A percentile compares a stretch with the other conserved stretches of the same genome.
phyloP scores from a whole-genome alignment of 2,888 invertebrate species.

The Chrysolina americana region DNA sequence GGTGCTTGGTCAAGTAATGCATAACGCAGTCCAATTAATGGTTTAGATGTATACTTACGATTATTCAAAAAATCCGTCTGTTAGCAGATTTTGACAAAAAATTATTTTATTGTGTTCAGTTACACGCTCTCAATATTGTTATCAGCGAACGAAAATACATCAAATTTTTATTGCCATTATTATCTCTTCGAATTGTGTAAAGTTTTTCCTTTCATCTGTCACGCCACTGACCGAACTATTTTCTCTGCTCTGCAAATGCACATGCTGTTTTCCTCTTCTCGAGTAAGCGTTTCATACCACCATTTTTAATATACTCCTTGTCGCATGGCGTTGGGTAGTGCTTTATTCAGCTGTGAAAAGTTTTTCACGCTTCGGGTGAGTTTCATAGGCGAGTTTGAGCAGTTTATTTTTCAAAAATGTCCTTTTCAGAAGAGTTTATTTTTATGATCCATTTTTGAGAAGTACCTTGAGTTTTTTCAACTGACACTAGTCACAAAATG shows the following conservation, averaged over 20 bases:
- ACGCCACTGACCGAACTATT: conserved; percentile 16
- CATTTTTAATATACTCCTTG: conserved; percentile 1
- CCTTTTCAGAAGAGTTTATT: neutral
- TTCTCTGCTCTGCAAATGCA: conserved; percentile 3
- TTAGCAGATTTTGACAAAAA: too few species aligned
- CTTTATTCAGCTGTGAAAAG: neutral
- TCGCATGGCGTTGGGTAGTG: conserved; percentile 8
- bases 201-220: neutral
- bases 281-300: conserved; percentile 18
- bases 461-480: too few species aligned
- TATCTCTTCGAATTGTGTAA: neutral
- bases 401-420: neutral
- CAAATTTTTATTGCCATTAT: neutral
- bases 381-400: neutral
- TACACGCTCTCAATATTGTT: neutral
- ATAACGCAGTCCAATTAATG: too few species aligned
- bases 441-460: neutral
- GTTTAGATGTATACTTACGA: too few species aligned
- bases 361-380: conserved; percentile 4
- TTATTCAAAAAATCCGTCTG: too few species aligned
- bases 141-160: conserved; percentile 1
- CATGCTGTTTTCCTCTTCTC: conserved; percentile 13
- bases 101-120: too few species aligned
- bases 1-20: too few species aligned
- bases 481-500: too few species aligned